Evolutionary conservation across 2,113 vertebrate species (phyloP).

Genomic region (Xenotilapia leptura): DNA sequence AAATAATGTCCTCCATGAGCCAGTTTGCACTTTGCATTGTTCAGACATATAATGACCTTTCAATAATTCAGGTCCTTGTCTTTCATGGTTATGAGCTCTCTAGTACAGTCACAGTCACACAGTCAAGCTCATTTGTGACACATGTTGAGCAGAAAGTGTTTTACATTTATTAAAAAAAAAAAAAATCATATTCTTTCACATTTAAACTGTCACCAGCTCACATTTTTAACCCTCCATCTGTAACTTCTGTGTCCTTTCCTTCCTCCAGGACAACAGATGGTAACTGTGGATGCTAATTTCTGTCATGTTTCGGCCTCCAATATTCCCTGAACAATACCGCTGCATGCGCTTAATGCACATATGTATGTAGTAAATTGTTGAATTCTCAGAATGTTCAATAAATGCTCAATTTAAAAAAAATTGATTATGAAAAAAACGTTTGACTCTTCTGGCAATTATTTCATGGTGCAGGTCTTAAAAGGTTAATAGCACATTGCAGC

Average conservation of each 20-base stretch:
- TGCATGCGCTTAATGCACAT: not conserved
- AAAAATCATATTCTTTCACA: not conserved
- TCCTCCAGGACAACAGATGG: constrained; percentile 28
- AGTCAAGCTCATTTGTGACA: not conserved
- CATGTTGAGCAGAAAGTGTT: not conserved
- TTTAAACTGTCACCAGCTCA: not conserved
- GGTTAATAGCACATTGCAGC: constrained; percentile 12
- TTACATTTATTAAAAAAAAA: not conserved
- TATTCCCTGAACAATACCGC: not conserved
- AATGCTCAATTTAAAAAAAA: not conserved
- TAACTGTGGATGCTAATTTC: not conserved
- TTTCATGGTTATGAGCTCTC: not conserved
- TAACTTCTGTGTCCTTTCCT: not conserved
- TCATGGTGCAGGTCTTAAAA: not conserved
- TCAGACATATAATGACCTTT: not conserved
- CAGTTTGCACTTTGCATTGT: not conserved
- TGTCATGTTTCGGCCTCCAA: not conserved
- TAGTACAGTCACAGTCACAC: not conserved
- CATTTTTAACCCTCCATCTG: not conserved
- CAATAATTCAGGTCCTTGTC: not conserved
- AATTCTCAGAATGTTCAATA: not conserved
- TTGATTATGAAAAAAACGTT: not conserved
- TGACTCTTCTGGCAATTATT: not conserved
- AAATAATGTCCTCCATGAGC: not conserved
- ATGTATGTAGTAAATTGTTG: not conserved